Evolutionary conservation across 2,888 invertebrate species (phyloP).

Genomic region (Ischnura elegans): DNA sequence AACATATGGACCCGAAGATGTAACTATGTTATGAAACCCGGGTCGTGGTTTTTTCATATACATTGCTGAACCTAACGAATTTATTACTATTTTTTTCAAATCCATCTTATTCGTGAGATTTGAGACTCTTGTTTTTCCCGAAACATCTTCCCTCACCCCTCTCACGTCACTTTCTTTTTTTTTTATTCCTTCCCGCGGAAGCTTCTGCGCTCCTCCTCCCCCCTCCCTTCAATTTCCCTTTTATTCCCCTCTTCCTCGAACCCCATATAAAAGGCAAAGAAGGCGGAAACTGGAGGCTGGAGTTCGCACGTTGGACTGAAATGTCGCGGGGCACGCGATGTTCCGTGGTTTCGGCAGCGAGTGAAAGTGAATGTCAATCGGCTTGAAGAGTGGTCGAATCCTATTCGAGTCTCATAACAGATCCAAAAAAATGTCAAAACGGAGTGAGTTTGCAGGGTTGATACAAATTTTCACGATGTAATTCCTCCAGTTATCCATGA

Average conservation of each 20-base stretch:
- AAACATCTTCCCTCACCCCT: not conserved
- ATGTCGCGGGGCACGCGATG: not conserved
- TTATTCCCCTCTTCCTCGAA: not conserved
- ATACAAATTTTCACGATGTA: no score
- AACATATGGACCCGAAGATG: no score
- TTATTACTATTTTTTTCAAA: no score
- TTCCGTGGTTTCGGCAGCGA: not conserved
- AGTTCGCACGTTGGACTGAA: not conserved
- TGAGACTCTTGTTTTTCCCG: not conserved
- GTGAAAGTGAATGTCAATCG: conserved; percentile 17
- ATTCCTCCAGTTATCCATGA: no score
- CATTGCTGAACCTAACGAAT: no score
- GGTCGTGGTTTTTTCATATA: no score
- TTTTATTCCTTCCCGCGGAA: not conserved
- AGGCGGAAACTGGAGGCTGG: not conserved
- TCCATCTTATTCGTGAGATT: no score
- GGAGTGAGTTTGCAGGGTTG: not conserved
- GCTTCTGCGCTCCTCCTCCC: not conserved
- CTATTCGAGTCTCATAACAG: not conserved
- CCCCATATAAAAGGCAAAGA: not conserved
- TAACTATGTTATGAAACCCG: no score
- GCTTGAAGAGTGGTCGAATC: no score
- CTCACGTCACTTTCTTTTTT: not conserved
- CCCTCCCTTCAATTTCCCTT: not conserved
- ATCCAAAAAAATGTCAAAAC: not conserved